These are phyloP conservation scores for Cheilosia vulpina DNA, from an alignment of 2,888 invertebrate species.

Conservation along the genomic window DNA sequence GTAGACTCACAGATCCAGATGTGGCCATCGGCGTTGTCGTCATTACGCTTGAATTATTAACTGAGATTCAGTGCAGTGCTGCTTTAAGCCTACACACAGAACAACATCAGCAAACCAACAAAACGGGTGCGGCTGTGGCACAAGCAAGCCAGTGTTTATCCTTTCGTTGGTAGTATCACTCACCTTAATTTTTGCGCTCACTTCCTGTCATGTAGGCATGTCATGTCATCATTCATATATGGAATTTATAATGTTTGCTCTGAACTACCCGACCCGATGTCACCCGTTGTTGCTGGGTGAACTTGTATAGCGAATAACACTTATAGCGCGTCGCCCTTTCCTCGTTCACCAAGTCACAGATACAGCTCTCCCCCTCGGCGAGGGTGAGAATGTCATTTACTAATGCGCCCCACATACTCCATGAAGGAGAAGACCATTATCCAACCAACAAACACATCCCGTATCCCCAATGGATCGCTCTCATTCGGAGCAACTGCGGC, in stretches of 20 bases:
- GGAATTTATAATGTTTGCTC: slow-evolving; percentile 56
- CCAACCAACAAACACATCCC: slow-evolving; percentile 69
- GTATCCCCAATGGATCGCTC: slow-evolving; percentile 69
- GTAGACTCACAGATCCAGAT: background rate
- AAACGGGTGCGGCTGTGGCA: slow-evolving; percentile 1
- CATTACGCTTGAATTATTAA: slow-evolving; percentile 44
- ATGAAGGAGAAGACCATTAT: slow-evolving; percentile 71
- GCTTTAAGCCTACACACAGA: slow-evolving; percentile 35
- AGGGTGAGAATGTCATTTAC: slow-evolving; percentile 72
- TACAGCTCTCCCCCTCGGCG: background rate
- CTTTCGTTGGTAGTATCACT: slow-evolving; percentile 47
- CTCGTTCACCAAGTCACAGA: slow-evolving; percentile 6
- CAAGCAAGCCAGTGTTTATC: slow-evolving; percentile 54
- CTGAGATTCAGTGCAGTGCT: slow-evolving; percentile 13
- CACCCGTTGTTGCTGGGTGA: slow-evolving; percentile 26
- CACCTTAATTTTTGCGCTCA: slow-evolving; percentile 64
- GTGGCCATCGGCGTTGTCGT: slow-evolving; percentile 8
- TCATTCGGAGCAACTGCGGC: slow-evolving; percentile 66
- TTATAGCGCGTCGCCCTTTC: slow-evolving; percentile 59
- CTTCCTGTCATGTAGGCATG: slow-evolving; percentile 63
- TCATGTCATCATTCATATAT: slow-evolving; percentile 68
- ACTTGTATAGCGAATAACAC: slow-evolving; percentile 49
- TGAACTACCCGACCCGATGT: slow-evolving; percentile 8
- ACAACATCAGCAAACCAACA: slow-evolving; percentile 42
- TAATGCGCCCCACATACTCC: slow-evolving; percentile 70